These are phyloP conservation scores for Erythrocercus mccallii DNA, from an alignment of 2,113 vertebrate genomes.

Conservation along the genomic window DNA sequence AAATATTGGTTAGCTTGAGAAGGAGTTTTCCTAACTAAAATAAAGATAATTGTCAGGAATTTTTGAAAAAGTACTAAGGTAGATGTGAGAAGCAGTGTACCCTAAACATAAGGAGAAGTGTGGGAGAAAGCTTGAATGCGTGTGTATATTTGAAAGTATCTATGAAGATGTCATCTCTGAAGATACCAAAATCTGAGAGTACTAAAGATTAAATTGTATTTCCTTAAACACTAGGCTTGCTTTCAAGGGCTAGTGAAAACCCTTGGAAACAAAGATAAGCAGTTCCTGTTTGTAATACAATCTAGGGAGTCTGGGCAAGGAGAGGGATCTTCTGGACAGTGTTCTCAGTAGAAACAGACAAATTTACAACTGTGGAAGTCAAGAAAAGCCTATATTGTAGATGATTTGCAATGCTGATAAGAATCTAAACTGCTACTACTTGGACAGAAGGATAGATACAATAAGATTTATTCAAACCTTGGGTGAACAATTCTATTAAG, in stretches of 20 bases:
- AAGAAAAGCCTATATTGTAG: background rate
- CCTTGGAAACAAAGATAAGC: background rate
- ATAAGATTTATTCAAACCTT: background rate
- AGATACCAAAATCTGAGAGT: background rate
- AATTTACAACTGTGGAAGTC: background rate
- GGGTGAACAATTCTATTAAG: background rate
- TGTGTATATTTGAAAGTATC: background rate
- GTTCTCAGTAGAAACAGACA: background rate
- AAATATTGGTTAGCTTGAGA: background rate
- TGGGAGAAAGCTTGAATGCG: background rate
- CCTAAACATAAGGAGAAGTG: background rate
- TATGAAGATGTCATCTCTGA: background rate
- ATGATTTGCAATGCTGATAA: background rate
- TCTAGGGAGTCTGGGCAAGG: background rate
- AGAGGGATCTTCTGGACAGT: rapidly evolving
- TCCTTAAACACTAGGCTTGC: background rate
- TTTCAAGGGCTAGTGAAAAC: background rate
- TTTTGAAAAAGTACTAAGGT: background rate
- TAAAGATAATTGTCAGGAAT: background rate
- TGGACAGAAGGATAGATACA: background rate
- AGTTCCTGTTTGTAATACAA: background rate
- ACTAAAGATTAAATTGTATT: background rate
- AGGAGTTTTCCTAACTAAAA: background rate
- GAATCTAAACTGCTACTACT: background rate
- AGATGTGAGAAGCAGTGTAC: background rate